phyloP scores from a whole-genome alignment of 2,888 invertebrate species.

The Philonicus albiceps region DNA sequence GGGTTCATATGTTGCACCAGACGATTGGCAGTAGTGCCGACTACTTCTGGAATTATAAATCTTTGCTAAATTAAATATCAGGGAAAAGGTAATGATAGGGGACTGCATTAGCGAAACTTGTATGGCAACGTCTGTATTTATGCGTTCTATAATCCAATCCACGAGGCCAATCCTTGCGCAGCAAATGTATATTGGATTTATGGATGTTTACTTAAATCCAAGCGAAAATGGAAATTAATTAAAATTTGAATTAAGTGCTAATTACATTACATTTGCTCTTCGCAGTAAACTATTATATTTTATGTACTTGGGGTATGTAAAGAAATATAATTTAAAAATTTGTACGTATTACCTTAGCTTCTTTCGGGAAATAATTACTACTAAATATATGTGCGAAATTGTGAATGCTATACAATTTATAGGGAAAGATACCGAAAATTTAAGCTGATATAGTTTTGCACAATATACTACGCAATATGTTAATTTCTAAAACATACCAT shows the following conservation, averaged over 20 bases:
- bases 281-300: background rate
- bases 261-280: background rate
- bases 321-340: background rate
- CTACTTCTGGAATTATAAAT: conserved; percentile 31
- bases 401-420: no score
- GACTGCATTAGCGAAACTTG: background rate
- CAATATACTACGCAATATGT: no score
- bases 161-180: background rate
- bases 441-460: no score
- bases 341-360: background rate
- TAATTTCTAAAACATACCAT: no score
- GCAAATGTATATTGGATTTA: background rate
- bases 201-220: background rate
- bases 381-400: no score
- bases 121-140: background rate
- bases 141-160: background rate
- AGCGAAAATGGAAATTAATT: background rate
- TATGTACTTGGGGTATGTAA: background rate
- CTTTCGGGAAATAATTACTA: no score
- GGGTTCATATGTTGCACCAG: background rate
- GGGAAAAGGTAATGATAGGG: conserved; percentile 16
- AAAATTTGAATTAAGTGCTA: conserved; percentile 1
- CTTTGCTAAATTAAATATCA: conserved; percentile 12
- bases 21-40: background rate
- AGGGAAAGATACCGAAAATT: no score